phyloP scores from a whole-genome alignment of 1,140 invertebrate genomes.

The Cydia amplana region DNA sequence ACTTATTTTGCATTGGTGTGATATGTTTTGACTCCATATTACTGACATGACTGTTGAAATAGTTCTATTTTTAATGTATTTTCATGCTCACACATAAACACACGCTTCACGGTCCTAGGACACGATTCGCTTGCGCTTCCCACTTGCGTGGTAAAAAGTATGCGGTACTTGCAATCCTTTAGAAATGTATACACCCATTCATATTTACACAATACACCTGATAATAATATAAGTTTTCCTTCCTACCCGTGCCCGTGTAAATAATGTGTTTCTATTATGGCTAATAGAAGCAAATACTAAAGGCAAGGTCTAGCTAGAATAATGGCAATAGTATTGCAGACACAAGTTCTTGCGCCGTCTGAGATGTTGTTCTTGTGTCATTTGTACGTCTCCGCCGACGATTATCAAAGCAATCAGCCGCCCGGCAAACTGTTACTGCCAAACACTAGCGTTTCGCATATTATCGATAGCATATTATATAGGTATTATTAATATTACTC shows the following conservation, averaged over 20 bases:
- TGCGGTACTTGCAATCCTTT: too few relatives aligned
- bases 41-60: conserved; percentile 34
- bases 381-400: conserved; percentile 60
- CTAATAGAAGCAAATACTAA: conserved; percentile 13
- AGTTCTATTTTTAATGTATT: neutral
- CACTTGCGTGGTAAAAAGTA: too few relatives aligned
- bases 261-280: neutral
- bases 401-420: conserved; percentile 68
- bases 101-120: too few relatives aligned
- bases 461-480: conserved; percentile 35
- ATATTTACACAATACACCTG: too few relatives aligned
- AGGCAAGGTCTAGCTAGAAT: conserved; percentile 3
- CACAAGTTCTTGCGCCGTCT: conserved; percentile 41
- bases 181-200: too few relatives aligned
- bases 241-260: neutral
- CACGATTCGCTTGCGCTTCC: too few relatives aligned
- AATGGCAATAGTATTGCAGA: conserved; percentile 12
- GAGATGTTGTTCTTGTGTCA: conserved; percentile 59
- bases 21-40: conserved; percentile 1
- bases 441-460: conserved; percentile 37
- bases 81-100: neutral
- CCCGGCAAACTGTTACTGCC: conserved; percentile 56
- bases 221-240: neutral
- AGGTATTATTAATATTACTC: neutral
- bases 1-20: conserved; percentile 63